A percentile compares a stretch with the other conserved stretches of the same genome.
These are phyloP conservation scores for Escarpia spicata DNA, from an alignment of 2,888 invertebrate species.

Conservation along the genomic window DNA sequence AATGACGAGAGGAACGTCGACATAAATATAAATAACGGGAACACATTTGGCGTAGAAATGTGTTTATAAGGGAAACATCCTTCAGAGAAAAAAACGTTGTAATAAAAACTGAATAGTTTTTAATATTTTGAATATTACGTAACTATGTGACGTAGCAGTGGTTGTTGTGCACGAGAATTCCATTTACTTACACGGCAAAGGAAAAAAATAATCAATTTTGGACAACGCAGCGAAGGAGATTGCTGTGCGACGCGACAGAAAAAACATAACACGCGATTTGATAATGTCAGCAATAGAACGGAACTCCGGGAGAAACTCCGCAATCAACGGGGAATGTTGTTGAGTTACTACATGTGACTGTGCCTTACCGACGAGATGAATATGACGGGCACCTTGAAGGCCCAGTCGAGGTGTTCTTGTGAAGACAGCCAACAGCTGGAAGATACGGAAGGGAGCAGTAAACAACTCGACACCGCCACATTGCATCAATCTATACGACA, in stretches of 20 bases:
- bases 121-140: too few relatives aligned
- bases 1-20: too few relatives aligned
- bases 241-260: not conserved
- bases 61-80: too few relatives aligned
- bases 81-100: too few relatives aligned
- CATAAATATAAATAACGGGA: too few relatives aligned
- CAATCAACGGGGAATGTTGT: not conserved
- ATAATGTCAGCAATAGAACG: not conserved
- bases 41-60: too few relatives aligned
- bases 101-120: too few relatives aligned
- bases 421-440: conserved; percentile 54
- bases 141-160: not conserved
- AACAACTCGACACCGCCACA: not conserved
- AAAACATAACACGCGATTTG: too few relatives aligned
- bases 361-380: conserved; percentile 47
- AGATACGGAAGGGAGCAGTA: conserved; percentile 27
- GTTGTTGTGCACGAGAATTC: not conserved
- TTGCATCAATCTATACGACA: too few relatives aligned
- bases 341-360: not conserved
- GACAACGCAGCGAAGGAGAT: not conserved
- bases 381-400: conserved; percentile 51
- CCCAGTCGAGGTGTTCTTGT: conserved; percentile 47
- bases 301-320: not conserved
- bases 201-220: not conserved
- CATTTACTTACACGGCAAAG: not conserved